Base-by-base conservation (phyloP, 23 tunicate species). In the Halocynthia aurantium region DNA sequence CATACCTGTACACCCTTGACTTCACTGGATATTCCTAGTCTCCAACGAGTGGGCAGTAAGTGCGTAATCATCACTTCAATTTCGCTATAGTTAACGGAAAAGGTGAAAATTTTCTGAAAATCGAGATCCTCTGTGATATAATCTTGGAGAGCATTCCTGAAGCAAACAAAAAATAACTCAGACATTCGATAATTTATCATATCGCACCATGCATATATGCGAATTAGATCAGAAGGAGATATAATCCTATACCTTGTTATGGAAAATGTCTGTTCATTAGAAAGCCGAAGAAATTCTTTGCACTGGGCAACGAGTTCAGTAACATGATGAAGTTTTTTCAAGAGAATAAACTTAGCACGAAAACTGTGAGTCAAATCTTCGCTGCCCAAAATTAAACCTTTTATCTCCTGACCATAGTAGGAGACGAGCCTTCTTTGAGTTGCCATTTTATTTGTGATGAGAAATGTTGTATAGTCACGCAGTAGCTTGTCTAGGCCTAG, bases 291-390 rank as follows among this genome's bases (percentile, higher is more conserved):
- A 61, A 62, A 79, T 5, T 12, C 7, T 12, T 51, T 55, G 53
- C 84, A 85, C 55, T 80, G 62, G 10, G 70, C 65, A 21, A 77
- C 75, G 4, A 85, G 81, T 51, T 85, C 90, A 63, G 58, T 53
- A 6, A 85, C 51, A 66, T 85, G 90, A 55, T 85, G 90, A 10
- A 85, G 81, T 50, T 85, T 85, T 56, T 69, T 52, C 57, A 85
- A n/a, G 6, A 62, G 78, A 7, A 15, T 9, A 22, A 85, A 80
- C 52, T 79, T 73, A 7, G 13, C n/a, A 22, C 12, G 21, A 69
- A 85, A 40, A 6, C 19, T 7, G 10, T 22, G 12, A 11, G 31
- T 67, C 12, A 22, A 22, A 54, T 18, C 72, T 7, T 79, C 57
- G n/a, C 55, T 56, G 8, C 15, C 22, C 13, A 20, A 8, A 15